A percentile compares a stretch with the other conserved stretches of the same genome.
phyloP scores from a whole-genome alignment of 2,113 vertebrate genomes.

The Etheostoma cragini region DNA sequence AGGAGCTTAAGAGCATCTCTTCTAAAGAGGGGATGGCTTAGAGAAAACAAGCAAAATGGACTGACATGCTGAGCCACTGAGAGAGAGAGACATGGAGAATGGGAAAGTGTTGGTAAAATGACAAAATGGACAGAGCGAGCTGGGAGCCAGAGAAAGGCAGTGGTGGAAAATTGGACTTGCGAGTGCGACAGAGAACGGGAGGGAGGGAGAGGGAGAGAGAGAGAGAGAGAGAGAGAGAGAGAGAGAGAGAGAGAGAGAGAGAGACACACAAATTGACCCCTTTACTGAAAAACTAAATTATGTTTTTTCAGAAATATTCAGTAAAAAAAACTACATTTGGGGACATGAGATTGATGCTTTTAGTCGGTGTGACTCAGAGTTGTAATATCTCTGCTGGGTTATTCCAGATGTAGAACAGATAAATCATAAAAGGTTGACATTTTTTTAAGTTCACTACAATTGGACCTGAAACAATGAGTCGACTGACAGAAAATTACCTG shows the following conservation, averaged over 20 bases:
- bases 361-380: background rate
- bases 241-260: background rate
- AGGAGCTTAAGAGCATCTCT: constrained; percentile 76
- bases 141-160: constrained; percentile 12
- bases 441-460: background rate
- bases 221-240: background rate
- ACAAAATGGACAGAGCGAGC: constrained; percentile 54
- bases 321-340: background rate
- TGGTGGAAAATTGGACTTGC: constrained; percentile 35
- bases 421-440: background rate
- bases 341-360: background rate
- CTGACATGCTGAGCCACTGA: constrained; percentile 44
- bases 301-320: constrained; percentile 13
- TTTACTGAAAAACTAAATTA: constrained; percentile 15
- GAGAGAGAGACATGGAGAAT: constrained; percentile 1
- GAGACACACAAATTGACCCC: background rate
- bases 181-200: constrained; percentile 4
- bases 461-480: background rate
- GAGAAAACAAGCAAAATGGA: constrained; percentile 74
- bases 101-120: constrained; percentile 45
- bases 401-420: background rate
- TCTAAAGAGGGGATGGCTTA: constrained; percentile 69
- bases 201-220: background rate
- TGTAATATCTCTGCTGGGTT: background rate
- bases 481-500: background rate